Evolutionary conservation across 2,888 invertebrate genomes (phyloP).

Genomic region (Caenorhabditis parvicauda): DNA sequence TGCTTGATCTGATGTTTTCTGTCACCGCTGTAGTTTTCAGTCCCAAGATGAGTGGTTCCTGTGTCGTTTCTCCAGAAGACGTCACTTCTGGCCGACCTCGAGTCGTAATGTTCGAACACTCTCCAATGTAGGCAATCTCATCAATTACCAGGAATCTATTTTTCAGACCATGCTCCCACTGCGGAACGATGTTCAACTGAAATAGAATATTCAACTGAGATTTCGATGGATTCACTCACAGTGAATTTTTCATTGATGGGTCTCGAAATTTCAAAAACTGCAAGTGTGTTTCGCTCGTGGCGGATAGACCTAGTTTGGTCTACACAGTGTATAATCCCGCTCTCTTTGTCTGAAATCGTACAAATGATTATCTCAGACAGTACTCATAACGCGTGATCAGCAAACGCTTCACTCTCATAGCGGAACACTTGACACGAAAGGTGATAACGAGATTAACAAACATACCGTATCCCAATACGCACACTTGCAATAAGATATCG

Average conservation of each 20-base stretch:
- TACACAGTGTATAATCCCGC: slow-evolving; percentile 33
- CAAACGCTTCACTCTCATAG: no score
- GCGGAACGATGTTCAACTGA: slow-evolving; percentile 87
- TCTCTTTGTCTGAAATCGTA: slow-evolving; percentile 17
- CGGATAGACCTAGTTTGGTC: slow-evolving; percentile 23
- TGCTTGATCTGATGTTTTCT: no score
- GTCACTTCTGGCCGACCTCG: background rate
- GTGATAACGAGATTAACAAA: background rate
- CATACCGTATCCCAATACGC: slow-evolving; percentile 48
- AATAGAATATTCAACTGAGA: no score
- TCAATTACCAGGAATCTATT: slow-evolving; percentile 56
- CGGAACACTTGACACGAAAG: no score
- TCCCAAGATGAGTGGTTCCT: background rate
- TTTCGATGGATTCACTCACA: slow-evolving; percentile 26
- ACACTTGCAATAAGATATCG: slow-evolving; percentile 53
- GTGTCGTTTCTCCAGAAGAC: background rate
- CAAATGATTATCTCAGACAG: background rate
- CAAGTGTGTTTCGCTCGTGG: slow-evolving; percentile 37
- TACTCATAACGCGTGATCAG: no score
- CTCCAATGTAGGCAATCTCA: slow-evolving; percentile 60
- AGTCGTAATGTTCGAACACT: slow-evolving; percentile 42
- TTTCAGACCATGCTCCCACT: slow-evolving; percentile 63
- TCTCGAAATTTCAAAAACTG: slow-evolving; percentile 49
- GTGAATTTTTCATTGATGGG: slow-evolving; percentile 53
- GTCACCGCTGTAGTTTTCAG: background rate